These are phyloP conservation scores for Montipora foliosa DNA, from an alignment of 64 coral and sea anemone genomes.

Conservation along the genomic window DNA sequence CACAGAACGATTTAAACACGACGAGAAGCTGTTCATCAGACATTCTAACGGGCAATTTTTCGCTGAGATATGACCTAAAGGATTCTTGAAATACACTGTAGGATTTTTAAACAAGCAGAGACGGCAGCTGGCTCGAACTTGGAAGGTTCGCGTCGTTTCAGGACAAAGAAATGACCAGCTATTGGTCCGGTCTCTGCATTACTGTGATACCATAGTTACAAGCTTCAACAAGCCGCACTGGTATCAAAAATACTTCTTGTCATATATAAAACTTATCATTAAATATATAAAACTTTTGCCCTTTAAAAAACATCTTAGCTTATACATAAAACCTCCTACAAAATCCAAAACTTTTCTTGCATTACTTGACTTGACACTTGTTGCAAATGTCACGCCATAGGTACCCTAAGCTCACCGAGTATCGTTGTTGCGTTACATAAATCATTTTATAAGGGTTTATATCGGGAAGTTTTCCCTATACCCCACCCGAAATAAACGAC, in stretches of 20 bases:
- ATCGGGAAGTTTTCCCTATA: no score
- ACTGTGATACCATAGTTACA: conserved; percentile 33
- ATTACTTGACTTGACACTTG: no score
- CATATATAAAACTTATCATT: neutral
- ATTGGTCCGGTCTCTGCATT: conserved; percentile 31
- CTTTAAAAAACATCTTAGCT: neutral
- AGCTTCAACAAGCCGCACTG: neutral
- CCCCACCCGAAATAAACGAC: no score
- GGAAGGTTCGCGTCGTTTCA: neutral
- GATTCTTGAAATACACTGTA: neutral
- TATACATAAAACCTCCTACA: no score
- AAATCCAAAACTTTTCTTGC: no score
- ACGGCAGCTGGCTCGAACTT: neutral
- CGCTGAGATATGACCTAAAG: neutral
- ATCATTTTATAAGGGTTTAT: no score
- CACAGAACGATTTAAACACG: conserved; percentile 88
- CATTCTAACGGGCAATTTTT: conserved; percentile 39
- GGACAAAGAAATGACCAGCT: neutral
- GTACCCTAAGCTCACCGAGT: no score
- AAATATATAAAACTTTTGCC: no score
- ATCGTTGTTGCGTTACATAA: no score
- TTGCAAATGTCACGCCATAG: no score
- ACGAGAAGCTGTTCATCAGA: conserved; percentile 66
- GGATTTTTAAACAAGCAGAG: neutral
- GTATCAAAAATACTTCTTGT: neutral